Evolutionary conservation across 2,888 invertebrate genomes (phyloP), one percentile per base, ranked within the genome.

Genomic region (Andricus quercusramuli): DNA sequence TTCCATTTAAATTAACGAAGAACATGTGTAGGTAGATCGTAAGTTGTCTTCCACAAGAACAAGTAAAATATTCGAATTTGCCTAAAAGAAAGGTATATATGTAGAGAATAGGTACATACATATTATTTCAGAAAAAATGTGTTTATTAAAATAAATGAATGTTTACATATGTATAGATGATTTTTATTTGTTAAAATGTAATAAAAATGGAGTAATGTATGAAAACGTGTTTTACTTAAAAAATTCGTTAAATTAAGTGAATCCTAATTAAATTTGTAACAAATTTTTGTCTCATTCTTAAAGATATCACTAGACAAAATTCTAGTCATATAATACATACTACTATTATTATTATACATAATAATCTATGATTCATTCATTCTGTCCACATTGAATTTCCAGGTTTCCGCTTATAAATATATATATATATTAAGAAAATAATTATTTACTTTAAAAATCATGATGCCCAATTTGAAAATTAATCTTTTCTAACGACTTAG

Each of bases 141-240:
- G 44, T 64, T 77, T 65, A 77, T 77, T 64, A 20, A 77, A 77
- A 25, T 77, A 65, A 77, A 64, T 77, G 41, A 77, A 77, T 47
- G 64, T 64, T 77, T 77, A 77, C 41, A 77, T 29, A 62, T 77
- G 62, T 64, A 77, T 77, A 78, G 67, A 78, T 56, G n/a, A 68
- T 66, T 47, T 78, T 44, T 37, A 64, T 64, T 77, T 65, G 77
- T 77, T 77, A 22, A 64, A 62, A 62, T 47, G 29, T 74, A 56
- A 74, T 56, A 56, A n/a, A 32, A 32, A 56, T 74, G 74, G n/a
- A 32, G 51, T 74, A 74, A 62, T 56, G 51, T 74, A 56, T 74
- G n/a, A 32, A 70, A 20, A 51, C 17, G 29, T 51, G n/a, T 44
- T 29, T 51, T 51, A n/a, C 17, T 51, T 32, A n/a, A 47, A 15